Conservation (phyloP, 2,888 invertebrate genomes). For the Exocentrus adspersus region DNA sequence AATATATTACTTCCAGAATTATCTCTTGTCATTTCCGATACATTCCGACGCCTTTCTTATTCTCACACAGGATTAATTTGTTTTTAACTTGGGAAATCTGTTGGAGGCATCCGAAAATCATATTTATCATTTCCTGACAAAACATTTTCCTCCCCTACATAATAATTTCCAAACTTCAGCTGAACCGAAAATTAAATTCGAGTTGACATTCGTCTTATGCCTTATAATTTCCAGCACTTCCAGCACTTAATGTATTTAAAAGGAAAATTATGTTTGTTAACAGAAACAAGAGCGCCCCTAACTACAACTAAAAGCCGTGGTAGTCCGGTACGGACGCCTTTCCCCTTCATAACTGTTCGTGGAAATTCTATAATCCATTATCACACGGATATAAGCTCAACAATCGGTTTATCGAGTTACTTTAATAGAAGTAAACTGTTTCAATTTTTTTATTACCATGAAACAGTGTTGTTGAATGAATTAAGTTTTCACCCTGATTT, state of each 20-base stretch:
- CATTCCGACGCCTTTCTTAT: background rate
- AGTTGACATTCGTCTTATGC: slow-evolving; percentile 45
- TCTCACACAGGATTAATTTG: background rate
- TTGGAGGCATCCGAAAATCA: background rate
- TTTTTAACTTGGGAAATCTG: background rate
- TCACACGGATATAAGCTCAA: too few species aligned
- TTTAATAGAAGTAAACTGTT: too few species aligned
- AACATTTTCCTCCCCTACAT: slow-evolving; percentile 9
- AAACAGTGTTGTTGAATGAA: too few species aligned
- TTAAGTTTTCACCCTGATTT: too few species aligned
- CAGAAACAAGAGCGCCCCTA: slow-evolving; percentile 61
- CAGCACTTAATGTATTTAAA: slow-evolving; percentile 61
- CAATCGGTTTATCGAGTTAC: too few species aligned
- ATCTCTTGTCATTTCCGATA: background rate
- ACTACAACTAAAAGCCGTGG: slow-evolving; percentile 61
- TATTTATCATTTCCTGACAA: slow-evolving; percentile 7
- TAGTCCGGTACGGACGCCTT: slow-evolving; percentile 41
- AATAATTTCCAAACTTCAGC: slow-evolving; percentile 23
- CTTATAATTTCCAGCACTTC: slow-evolving; percentile 55
- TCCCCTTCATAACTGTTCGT: too few species aligned
- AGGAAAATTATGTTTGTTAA: slow-evolving; percentile 63
- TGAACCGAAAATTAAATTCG: slow-evolving; percentile 53
- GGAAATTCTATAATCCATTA: too few species aligned
- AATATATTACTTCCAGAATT: too few species aligned
- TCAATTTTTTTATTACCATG: too few species aligned